phyloP scores from a whole-genome alignment of 2,113 vertebrate genomes.

The Aegotheles bennettii region DNA sequence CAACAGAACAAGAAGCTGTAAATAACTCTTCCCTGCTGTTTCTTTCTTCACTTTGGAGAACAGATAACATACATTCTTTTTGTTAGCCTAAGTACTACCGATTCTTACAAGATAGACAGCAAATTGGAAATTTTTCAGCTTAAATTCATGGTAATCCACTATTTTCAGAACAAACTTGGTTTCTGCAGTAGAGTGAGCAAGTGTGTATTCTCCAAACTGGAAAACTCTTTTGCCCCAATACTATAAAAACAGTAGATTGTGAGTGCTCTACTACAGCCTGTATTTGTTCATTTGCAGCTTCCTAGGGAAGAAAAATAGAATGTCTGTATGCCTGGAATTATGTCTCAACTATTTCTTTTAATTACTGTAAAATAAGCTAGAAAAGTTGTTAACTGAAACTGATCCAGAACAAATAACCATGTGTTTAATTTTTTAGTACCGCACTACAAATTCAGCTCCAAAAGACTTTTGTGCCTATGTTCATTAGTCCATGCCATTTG shows the following conservation, averaged over 20 bases:
- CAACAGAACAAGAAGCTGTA: not conserved
- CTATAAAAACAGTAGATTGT: not conserved
- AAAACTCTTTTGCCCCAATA: not conserved
- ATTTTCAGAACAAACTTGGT: not conserved
- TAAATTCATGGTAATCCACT: not conserved
- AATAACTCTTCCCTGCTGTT: not conserved
- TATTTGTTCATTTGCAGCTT: not conserved
- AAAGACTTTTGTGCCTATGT: not conserved
- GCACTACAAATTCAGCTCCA: not conserved
- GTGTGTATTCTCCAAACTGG: not conserved
- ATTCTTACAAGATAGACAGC: not conserved
- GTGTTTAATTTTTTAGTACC: not conserved
- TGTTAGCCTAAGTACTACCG: not conserved
- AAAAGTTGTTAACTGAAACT: not conserved
- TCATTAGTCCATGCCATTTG: not conserved
- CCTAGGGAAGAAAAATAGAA: not conserved
- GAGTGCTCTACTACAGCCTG: not conserved
- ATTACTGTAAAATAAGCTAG: not conserved
- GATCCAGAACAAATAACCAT: not conserved
- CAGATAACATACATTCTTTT: fast-evolving
- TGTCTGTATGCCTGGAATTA: not conserved
- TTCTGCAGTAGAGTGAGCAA: not conserved
- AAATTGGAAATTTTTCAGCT: not conserved
- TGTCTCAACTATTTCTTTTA: not conserved
- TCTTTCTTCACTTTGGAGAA: not conserved